Evolutionary conservation across 2,113 vertebrate species (phyloP).

Genomic region (Chlorodrepanis virens): DNA sequence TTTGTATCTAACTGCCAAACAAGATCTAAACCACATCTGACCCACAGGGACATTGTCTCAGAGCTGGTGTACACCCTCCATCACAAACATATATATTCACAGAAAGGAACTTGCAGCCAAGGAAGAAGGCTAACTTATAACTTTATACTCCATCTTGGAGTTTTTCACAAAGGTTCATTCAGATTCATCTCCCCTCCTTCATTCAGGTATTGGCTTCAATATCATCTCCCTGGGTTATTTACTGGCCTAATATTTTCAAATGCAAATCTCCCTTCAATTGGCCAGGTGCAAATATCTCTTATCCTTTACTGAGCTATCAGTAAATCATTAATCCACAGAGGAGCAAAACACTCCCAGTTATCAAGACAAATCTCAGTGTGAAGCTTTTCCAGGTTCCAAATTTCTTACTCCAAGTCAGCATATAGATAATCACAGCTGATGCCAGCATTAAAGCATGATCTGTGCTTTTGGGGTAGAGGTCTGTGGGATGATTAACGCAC

Average conservation of each 20-base stretch:
- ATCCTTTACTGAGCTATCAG: background rate
- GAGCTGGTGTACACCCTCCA: background rate
- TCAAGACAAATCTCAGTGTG: background rate
- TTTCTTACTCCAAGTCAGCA: background rate
- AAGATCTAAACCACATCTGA: background rate
- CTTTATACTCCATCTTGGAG: background rate
- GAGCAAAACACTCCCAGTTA: background rate
- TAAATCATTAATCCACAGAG: slow-evolving; percentile 7
- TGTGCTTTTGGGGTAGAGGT: background rate
- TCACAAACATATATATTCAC: background rate
- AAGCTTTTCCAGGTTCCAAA: background rate
- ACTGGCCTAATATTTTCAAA: background rate
- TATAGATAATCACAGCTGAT: background rate
- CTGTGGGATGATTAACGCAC: background rate
- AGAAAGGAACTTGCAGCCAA: background rate
- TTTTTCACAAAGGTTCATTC: background rate
- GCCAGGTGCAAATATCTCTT: background rate
- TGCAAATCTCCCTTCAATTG: background rate
- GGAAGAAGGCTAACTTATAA: background rate
- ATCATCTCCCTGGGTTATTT: background rate
- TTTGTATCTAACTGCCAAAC: background rate
- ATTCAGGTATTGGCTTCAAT: background rate
- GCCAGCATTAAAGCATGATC: background rate
- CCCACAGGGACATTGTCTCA: background rate
- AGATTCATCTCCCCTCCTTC: background rate